A percentile compares a stretch with the other conserved stretches of the same genome.
These are phyloP conservation scores for Betta splendens DNA, from an alignment of 2,797 vertebrate species.

Conservation along the genomic window DNA sequence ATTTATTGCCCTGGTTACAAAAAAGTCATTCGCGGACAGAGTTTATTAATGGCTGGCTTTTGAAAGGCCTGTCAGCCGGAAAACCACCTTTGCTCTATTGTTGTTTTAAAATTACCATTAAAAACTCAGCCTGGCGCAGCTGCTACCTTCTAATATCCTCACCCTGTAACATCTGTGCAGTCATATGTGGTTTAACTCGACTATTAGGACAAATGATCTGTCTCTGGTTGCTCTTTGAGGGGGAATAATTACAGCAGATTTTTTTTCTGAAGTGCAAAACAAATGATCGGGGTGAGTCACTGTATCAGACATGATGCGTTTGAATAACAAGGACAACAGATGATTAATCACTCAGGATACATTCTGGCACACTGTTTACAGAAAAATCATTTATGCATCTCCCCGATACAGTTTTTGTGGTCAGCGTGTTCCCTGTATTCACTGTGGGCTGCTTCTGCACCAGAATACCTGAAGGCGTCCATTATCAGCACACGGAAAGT, in stretches of 20 bases:
- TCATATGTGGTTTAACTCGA: constrained; percentile 1
- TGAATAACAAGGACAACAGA: constrained; percentile 9
- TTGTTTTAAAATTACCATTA: constrained; percentile 39
- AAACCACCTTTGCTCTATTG: constrained; percentile 23
- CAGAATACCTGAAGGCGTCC: constrained; percentile 28
- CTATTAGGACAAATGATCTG: constrained; percentile 4
- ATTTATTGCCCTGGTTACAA: constrained; percentile 23
- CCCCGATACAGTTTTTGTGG: constrained; percentile 9
- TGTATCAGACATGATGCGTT: neutral
- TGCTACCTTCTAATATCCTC: constrained; percentile 4
- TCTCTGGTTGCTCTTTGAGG: constrained; percentile 1
- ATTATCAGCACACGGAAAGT: constrained; percentile 19
- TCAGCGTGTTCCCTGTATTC: constrained; percentile 8
- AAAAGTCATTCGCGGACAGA: constrained; percentile 38
- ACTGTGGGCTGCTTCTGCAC: neutral
- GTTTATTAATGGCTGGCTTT: constrained; percentile 35
- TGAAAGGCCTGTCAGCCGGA: constrained; percentile 10
- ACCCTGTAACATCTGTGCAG: constrained; percentile 6
- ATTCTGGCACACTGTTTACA: neutral
- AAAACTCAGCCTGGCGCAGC: neutral
- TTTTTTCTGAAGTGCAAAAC: neutral
- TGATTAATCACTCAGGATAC: constrained; percentile 6
- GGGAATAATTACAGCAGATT: neutral
- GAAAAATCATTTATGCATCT: constrained; percentile 1
- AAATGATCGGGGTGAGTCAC: neutral